phyloP scores from a whole-genome alignment of 1,140 invertebrate genomes.

The Drosophila saltans region DNA sequence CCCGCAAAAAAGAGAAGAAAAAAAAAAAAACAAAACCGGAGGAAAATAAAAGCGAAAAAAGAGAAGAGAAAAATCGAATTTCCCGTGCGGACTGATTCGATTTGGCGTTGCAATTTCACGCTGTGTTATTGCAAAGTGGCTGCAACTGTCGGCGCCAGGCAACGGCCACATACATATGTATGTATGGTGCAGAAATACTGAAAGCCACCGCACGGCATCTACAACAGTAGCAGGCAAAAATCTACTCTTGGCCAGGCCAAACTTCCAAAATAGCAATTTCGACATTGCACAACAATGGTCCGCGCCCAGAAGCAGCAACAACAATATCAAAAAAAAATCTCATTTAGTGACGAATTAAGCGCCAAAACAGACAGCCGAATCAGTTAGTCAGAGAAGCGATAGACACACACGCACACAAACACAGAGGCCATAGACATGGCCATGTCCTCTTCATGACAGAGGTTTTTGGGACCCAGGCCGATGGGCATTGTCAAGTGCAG shows the following conservation, averaged over 20 bases:
- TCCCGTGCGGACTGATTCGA: conserved; percentile 82
- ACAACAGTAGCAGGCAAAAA: conserved; percentile 37
- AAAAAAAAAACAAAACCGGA: not conserved
- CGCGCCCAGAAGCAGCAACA: conserved; percentile 24
- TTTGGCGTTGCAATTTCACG: conserved; percentile 83
- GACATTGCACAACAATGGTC: conserved; percentile 54
- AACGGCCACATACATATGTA: conserved; percentile 1
- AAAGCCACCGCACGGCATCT: conserved; percentile 19
- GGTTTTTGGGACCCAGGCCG: not conserved
- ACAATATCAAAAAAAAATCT: conserved; percentile 56
- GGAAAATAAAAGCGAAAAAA: conserved; percentile 1
- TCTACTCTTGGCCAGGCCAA: conserved; percentile 31
- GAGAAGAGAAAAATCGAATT: conserved; percentile 75
- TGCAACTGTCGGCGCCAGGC: conserved; percentile 67
- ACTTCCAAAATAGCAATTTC: conserved; percentile 68
- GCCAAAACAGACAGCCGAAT: conserved; percentile 78
- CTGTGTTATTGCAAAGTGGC: conserved; percentile 83
- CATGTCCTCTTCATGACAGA: not conserved
- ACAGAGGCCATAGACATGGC: conserved; percentile 8
- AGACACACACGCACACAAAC: conserved; percentile 47
- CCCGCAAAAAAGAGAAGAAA: conserved; percentile 56
- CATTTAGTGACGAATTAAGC: conserved; percentile 83
- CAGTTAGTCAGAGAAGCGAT: conserved; percentile 69
- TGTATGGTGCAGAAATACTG: conserved; percentile 13
- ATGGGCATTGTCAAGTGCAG: conserved; percentile 66